Conservation (phyloP, 2,797 vertebrate species). For the Eupleurogrammus muticus region DNA sequence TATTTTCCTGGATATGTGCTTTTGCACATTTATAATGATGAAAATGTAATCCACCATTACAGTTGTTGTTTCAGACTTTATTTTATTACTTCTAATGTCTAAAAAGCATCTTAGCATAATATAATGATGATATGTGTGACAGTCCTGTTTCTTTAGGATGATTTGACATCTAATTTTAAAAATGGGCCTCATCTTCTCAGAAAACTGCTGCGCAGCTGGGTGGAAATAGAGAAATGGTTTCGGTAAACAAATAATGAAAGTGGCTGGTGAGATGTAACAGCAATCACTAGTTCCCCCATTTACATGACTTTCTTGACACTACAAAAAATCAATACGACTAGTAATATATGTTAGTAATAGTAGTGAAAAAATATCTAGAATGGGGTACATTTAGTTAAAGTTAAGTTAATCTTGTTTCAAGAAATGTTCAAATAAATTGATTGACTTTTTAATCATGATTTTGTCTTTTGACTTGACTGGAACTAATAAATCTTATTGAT, state of each 20-base stretch:
- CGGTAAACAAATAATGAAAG: not conserved
- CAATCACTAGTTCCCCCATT: slow-evolving; percentile 26
- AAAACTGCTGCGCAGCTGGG: not conserved
- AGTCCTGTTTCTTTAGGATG: not conserved
- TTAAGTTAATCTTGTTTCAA: no score
- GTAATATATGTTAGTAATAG: no score
- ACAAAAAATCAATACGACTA: no score
- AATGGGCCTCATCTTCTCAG: slow-evolving; percentile 33
- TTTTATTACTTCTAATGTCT: no score
- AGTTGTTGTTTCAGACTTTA: not conserved
- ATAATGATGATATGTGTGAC: no score
- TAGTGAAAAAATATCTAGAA: no score
- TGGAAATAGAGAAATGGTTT: not conserved
- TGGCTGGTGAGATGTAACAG: not conserved
- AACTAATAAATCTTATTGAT: no score
- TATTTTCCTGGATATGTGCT: not conserved
- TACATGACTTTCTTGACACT: slow-evolving; percentile 29
- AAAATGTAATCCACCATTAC: not conserved
- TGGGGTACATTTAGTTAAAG: no score
- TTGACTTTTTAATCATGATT: no score
- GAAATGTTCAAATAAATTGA: no score
- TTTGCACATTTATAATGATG: not conserved
- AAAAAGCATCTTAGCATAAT: no score
- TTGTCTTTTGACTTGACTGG: no score
- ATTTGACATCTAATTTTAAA: not conserved